Evolutionary conservation across 2,797 vertebrate genomes (phyloP).

Genomic region (Characodon lateralis): DNA sequence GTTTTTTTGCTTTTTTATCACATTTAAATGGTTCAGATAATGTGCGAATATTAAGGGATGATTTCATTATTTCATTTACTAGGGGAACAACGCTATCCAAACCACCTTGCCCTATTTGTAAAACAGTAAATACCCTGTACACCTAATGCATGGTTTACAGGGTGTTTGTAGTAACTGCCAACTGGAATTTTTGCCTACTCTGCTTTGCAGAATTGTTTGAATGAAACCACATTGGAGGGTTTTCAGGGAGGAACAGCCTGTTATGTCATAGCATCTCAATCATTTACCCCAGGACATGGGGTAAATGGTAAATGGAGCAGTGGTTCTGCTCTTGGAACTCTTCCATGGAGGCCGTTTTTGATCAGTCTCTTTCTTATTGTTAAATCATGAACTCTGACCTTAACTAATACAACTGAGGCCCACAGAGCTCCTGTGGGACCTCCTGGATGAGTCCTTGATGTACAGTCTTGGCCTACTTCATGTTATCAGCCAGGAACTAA

Average conservation of each 20-base stretch:
- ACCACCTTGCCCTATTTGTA: not conserved
- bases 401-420: not conserved
- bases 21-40: not conserved
- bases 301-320: not conserved
- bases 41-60: not conserved
- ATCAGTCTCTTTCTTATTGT: no score
- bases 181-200: not conserved
- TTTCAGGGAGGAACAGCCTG: not conserved
- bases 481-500: not conserved
- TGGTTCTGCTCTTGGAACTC: not conserved
- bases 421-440: not conserved
- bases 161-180: no score
- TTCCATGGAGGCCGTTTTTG: not conserved
- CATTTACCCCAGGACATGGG: not conserved
- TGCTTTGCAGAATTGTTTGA: not conserved
- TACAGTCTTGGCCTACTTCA: not conserved
- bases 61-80: not conserved
- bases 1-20: not conserved
- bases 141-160: no score
- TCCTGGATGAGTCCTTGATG: not conserved
- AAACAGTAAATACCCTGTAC: not conserved
- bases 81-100: not conserved
- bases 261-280: not conserved
- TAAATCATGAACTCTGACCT: no score
- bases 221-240: not conserved